These are phyloP conservation scores for Zophobas atratus DNA, from an alignment of 1,140 invertebrate genomes.

Conservation along the genomic window DNA sequence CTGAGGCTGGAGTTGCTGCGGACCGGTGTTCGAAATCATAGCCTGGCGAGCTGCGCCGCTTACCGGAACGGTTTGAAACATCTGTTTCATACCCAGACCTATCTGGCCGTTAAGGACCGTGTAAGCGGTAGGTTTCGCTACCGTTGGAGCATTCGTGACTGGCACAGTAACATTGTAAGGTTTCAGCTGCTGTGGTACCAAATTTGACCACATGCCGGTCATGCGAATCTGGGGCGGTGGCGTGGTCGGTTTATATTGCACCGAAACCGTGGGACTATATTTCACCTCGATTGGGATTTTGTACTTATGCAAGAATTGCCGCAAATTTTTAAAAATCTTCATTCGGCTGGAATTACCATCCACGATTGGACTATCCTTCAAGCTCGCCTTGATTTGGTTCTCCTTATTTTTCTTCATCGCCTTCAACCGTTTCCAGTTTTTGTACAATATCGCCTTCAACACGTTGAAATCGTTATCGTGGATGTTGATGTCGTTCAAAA, in stretches of 20 bases:
- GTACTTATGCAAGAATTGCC: conserved; percentile 44
- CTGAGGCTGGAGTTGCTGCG: not conserved
- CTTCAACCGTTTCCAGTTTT: not conserved
- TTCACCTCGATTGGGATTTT: conserved; percentile 54
- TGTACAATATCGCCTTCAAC: not conserved
- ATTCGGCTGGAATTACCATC: conserved; percentile 1
- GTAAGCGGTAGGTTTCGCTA: not conserved
- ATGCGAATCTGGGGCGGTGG: not conserved
- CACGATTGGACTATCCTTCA: not conserved
- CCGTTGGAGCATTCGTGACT: not conserved
- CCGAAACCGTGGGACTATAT: conserved; percentile 43
- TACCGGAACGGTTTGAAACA: too few species aligned
- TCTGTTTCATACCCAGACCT: too few species aligned
- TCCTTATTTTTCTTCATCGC: not conserved
- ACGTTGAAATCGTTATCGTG: conserved; percentile 11
- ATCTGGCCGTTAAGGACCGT: too few species aligned
- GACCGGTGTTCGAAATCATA: not conserved
- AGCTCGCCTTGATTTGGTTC: not conserved
- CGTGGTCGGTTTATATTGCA: conserved; percentile 25
- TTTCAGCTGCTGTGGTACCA: not conserved
- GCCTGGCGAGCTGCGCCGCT: too few species aligned
- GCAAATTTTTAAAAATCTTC: conserved; percentile 52
- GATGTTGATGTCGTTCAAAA: conserved; percentile 1
- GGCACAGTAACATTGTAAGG: not conserved
- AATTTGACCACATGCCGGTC: conserved; percentile 29